Conservation (phyloP, 2,797 vertebrate species). For the Geotrypetes seraphini region DNA sequence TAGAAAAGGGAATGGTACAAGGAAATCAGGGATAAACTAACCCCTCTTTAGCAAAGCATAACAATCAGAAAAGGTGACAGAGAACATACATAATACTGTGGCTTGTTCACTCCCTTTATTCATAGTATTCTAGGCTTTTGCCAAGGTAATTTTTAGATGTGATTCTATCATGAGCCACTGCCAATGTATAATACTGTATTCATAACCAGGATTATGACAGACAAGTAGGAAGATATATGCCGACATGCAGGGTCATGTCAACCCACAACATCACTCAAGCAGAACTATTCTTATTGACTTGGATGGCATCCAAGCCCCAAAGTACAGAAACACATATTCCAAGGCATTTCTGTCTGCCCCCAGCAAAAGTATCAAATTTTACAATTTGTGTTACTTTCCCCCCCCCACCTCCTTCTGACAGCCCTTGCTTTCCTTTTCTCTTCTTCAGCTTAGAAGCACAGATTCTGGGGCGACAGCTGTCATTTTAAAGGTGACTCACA, state of each 20-base stretch:
- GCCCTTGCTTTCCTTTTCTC: slow-evolving; percentile 14
- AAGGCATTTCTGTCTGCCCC: slow-evolving; percentile 10
- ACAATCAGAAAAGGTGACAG: background rate
- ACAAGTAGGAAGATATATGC: slow-evolving; percentile 21
- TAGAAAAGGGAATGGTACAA: background rate
- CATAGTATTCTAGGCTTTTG: slow-evolving; percentile 4
- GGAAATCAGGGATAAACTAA: background rate
- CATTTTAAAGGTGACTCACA: slow-evolving; percentile 49
- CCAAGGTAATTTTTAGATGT: slow-evolving; percentile 22
- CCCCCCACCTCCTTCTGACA: background rate
- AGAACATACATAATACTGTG: background rate
- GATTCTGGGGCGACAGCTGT: slow-evolving; percentile 35
- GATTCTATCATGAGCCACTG: slow-evolving; percentile 7
- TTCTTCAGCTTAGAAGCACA: slow-evolving; percentile 20
- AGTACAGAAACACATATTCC: slow-evolving; percentile 16
- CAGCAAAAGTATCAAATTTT: slow-evolving; percentile 24
- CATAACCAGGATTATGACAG: slow-evolving; percentile 26
- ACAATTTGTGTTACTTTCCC: slow-evolving; percentile 5
- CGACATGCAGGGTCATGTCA: slow-evolving; percentile 14
- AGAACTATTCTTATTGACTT: slow-evolving; percentile 13
- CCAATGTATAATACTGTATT: slow-evolving; percentile 24
- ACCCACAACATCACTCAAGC: slow-evolving; percentile 1
- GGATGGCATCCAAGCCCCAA: slow-evolving; percentile 9
- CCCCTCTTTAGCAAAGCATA: background rate
- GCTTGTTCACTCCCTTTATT: background rate